phyloP scores from a whole-genome alignment of 2,888 invertebrate genomes.

The Hermaeophaga mercurialis region DNA sequence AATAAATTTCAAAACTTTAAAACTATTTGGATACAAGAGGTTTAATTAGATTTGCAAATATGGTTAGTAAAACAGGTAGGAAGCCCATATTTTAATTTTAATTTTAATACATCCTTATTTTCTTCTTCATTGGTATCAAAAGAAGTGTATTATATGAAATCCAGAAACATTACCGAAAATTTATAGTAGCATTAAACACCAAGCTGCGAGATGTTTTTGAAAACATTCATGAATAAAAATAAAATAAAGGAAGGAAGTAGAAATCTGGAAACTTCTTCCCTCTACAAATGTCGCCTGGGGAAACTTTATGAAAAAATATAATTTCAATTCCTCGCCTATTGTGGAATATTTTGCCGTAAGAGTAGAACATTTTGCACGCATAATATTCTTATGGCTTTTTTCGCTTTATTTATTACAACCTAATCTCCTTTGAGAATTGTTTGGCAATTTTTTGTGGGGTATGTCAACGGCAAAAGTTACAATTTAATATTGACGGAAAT shows the following conservation, averaged over 20 bases:
- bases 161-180: conserved; percentile 34
- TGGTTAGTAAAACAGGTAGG: too few relatives aligned
- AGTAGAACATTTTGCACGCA: conserved; percentile 49
- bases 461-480: conserved; percentile 23
- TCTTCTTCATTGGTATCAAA: too few relatives aligned
- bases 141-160: conserved; percentile 2
- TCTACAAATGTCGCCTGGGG: conserved; percentile 51
- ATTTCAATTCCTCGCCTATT: conserved; percentile 50
- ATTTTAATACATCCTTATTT: too few relatives aligned
- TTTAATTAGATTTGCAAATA: too few relatives aligned
- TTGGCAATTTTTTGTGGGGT: conserved; percentile 36
- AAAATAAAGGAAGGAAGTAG: conserved; percentile 47
- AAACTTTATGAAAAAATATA: conserved; percentile 52
- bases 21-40: too few relatives aligned
- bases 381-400: conserved; percentile 47
- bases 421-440: conserved; percentile 43
- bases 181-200: conserved; percentile 45
- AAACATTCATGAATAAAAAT: conserved; percentile 52
- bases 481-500: conserved; percentile 11
- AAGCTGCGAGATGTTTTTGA: conserved; percentile 37
- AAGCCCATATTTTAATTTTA: too few relatives aligned
- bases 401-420: conserved; percentile 42
- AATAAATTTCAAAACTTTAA: too few relatives aligned
- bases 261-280: conserved; percentile 47
- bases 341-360: conserved; percentile 46